phyloP scores from a whole-genome alignment of 2,888 invertebrate species.

The Eutolmus rufibarbis region DNA sequence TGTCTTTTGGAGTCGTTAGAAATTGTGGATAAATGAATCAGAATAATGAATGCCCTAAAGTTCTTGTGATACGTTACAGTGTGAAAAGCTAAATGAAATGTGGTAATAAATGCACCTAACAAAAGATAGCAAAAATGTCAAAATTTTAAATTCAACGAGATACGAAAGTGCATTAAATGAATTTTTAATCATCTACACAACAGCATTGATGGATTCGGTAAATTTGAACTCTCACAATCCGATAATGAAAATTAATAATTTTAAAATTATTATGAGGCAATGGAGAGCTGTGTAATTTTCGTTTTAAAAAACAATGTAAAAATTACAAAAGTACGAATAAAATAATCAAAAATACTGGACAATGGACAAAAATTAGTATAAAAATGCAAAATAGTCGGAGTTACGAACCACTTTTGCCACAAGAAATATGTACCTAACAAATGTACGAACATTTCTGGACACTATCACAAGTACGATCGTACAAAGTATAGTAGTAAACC shows the following conservation, averaged over 20 bases:
- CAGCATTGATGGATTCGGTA: neutral
- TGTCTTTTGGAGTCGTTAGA: neutral
- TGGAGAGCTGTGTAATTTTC: neutral
- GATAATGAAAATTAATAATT: neutral
- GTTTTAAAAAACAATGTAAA: neutral
- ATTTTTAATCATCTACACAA: neutral
- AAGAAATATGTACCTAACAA: neutral
- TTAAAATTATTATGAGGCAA: neutral
- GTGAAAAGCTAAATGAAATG: neutral
- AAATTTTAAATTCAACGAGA: neutral
- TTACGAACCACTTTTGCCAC: constrained; percentile 5
- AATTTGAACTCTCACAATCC: neutral
- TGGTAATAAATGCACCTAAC: neutral
- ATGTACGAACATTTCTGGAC: neutral
- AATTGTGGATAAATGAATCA: neutral
- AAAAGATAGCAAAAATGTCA: neutral
- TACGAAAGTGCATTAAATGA: neutral
- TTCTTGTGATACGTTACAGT: neutral
- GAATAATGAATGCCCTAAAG: neutral
- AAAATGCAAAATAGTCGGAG: neutral
- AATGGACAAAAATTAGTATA: neutral
- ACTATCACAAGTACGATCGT: constrained; percentile 67
- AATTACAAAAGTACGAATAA: neutral
- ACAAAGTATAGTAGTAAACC: constrained; percentile 79
- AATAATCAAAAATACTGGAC: neutral